Conservation (phyloP, 2,797 vertebrate species). For the Hafferia zeledoni region DNA sequence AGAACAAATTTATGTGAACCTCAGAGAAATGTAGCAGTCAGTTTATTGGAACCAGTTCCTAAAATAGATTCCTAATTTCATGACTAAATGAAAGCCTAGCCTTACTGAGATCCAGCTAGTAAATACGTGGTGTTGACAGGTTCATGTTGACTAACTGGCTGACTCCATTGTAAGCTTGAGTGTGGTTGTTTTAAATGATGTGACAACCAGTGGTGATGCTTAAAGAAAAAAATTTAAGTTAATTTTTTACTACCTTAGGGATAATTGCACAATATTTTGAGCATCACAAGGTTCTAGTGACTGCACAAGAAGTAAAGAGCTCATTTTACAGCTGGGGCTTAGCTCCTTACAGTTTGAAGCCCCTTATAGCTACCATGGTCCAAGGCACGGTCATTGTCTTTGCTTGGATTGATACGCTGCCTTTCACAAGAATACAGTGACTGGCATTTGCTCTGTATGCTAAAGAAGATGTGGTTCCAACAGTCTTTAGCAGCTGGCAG, state of each 20-base stretch:
- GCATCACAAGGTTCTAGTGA: background rate
- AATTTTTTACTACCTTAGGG: background rate
- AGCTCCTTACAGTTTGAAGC: background rate
- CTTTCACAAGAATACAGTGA: background rate
- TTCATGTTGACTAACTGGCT: background rate
- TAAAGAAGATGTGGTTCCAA: background rate
- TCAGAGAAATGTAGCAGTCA: background rate
- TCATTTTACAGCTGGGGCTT: background rate
- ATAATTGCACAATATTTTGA: background rate
- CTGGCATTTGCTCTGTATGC: background rate
- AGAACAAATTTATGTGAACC: background rate
- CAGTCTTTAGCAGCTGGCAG: background rate
- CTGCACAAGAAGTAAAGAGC: background rate
- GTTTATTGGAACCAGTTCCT: background rate
- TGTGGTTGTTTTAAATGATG: background rate
- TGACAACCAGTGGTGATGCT: rapidly evolving
- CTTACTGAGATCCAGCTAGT: background rate
- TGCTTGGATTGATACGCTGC: rapidly evolving
- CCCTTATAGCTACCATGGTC: background rate
- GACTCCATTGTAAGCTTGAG: background rate
- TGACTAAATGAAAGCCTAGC: background rate
- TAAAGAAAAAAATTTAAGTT: background rate
- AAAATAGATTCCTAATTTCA: background rate
- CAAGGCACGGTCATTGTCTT: background rate
- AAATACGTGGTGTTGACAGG: background rate